A percentile compares a stretch with the other conserved stretches of the same genome.
These are phyloP conservation scores for Rhizoglyphus robini DNA, from an alignment of 1,140 invertebrate species.

Conservation along the genomic window DNA sequence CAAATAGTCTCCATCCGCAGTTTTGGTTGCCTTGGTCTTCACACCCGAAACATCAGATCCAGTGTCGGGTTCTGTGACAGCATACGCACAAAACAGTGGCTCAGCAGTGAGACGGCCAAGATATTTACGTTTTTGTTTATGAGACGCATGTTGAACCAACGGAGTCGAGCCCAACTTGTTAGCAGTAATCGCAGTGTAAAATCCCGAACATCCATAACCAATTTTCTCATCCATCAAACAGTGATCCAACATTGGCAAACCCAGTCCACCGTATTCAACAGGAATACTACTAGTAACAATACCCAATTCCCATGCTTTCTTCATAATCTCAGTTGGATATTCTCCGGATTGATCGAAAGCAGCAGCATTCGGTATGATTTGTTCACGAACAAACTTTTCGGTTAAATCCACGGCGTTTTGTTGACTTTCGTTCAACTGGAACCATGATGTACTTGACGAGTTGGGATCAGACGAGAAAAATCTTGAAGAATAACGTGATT, in stretches of 20 bases:
- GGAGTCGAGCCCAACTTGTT: conserved; percentile 56
- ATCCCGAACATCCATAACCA: conserved; percentile 40
- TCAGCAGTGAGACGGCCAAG: conserved; percentile 68
- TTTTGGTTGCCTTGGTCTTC: conserved; percentile 80
- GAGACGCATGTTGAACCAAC: conserved; percentile 63
- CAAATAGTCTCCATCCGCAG: conserved; percentile 76
- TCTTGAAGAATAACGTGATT: too few relatives aligned
- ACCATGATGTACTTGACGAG: not conserved
- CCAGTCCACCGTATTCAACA: conserved; percentile 37
- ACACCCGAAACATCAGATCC: conserved; percentile 78
- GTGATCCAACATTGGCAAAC: conserved; percentile 33
- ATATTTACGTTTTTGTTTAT: conserved; percentile 83
- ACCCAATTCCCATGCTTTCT: conserved; percentile 79
- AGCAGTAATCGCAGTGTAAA: conserved; percentile 38
- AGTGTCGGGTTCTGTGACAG: too few relatives aligned
- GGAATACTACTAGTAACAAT: conserved; percentile 77
- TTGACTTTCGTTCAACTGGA: conserved; percentile 51
- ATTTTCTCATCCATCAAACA: conserved; percentile 38
- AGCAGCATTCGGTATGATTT: conserved; percentile 76
- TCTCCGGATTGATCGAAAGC: conserved; percentile 71
- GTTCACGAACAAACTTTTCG: conserved; percentile 75
- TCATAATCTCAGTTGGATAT: conserved; percentile 86
- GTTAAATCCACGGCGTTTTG: conserved; percentile 72
- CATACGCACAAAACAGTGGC: too few relatives aligned
- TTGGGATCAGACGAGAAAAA: not conserved